Base-by-base conservation (phyloP, 2,888 invertebrate genomes). In the Lithodes maja region DNA sequence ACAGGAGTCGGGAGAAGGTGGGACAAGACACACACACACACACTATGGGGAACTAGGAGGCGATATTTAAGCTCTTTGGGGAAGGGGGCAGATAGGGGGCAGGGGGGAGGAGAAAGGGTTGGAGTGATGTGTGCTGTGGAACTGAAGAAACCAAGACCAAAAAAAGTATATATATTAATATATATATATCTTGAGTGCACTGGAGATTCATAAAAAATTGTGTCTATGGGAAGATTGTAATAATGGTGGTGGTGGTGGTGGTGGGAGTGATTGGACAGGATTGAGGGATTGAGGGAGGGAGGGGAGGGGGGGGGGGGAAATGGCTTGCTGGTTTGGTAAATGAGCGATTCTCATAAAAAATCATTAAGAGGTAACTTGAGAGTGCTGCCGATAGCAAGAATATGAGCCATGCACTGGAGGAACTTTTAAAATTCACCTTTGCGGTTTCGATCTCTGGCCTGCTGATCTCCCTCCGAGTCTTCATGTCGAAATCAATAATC, bases 401-500 rank as follows among this genome's bases (percentile, higher is more conserved):
- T 84, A 82, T 83, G 69, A 81, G 79, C 81, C 88, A 85, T 85
- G 85, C 85, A 85, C 85, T 85, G 80, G 85, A 85, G 85, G 81
- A 85, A 85, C 85, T 85, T 71, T 71, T 71, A 81, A 81, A 89
- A 89, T 74, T 89, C 88, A 89, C 88, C 88, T 89, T 87, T 78
- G 87, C 54, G 88, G 81, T 78, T 55, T 89, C 88, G 74, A 77
- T 84, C 84, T 89, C 88, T 74, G 88, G 79, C 88, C 79, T 89
- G 80, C 75, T 78, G 75, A 55, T 79, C 85, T 89, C 88, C 88
- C 78, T 68, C 85, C 88, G 88, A 81, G 80, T 89, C 88, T 85
- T 89, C 88, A 89, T 89, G 85, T 89, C 82, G 88, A 89, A 89
- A 89, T 89, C 88, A 81, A 89, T 89, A 75, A 89, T 89, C 88